These are phyloP conservation scores for Tigriopus californicus DNA, from an alignment of 2,888 invertebrate genomes.

Conservation along the genomic window DNA sequence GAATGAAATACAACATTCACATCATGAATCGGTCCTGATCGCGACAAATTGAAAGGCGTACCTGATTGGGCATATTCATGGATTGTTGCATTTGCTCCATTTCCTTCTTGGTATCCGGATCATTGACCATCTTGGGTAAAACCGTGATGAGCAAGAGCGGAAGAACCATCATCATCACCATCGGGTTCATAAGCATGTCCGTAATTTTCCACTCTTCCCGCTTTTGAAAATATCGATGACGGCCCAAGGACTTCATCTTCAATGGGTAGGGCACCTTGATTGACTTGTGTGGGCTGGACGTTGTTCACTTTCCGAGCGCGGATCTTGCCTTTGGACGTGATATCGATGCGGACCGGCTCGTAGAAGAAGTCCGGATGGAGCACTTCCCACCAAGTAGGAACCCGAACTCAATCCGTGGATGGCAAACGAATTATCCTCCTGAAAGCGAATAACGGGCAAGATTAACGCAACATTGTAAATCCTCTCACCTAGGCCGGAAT, in stretches of 20 bases:
- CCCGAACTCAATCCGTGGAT: slow-evolving; percentile 74
- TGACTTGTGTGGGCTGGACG: slow-evolving; percentile 73
- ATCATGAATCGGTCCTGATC: too few species aligned
- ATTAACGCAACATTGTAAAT: neutral
- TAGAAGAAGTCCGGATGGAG: slow-evolving; percentile 75
- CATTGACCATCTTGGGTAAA: slow-evolving; percentile 82
- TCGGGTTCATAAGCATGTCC: slow-evolving; percentile 48
- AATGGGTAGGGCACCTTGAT: slow-evolving; percentile 74
- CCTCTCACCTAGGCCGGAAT: too few species aligned
- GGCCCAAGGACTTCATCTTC: slow-evolving; percentile 60
- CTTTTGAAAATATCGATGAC: slow-evolving; percentile 69
- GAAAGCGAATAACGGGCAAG: neutral
- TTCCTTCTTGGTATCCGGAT: slow-evolving; percentile 34
- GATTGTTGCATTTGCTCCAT: slow-evolving; percentile 63
- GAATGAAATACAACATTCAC: slow-evolving; percentile 18
- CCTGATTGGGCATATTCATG: slow-evolving; percentile 31
- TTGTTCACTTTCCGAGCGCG: slow-evolving; percentile 83
- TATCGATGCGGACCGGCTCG: slow-evolving; percentile 87
- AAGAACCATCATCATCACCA: slow-evolving; percentile 86
- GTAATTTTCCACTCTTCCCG: slow-evolving; percentile 92
- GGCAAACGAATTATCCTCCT: slow-evolving; percentile 60
- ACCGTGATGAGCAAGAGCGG: slow-evolving; percentile 77
- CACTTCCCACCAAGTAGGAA: slow-evolving; percentile 82
- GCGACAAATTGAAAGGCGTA: too few species aligned
- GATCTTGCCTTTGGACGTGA: slow-evolving; percentile 90